phyloP scores from a whole-genome alignment of 2,888 invertebrate genomes.

The Rhyacophila evoluta region DNA sequence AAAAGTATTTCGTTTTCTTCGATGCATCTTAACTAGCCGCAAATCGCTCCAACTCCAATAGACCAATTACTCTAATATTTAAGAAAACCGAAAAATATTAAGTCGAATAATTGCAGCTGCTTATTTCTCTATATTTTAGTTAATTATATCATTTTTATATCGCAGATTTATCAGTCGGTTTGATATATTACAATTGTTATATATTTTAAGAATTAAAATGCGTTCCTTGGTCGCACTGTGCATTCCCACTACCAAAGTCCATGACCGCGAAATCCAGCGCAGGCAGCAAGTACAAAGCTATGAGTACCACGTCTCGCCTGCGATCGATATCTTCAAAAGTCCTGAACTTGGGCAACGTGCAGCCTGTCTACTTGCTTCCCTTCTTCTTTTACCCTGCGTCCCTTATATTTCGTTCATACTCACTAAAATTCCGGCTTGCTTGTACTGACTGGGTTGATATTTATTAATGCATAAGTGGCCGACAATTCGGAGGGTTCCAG shows the following conservation, averaged over 20 bases:
- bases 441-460: slow-evolving; percentile 5
- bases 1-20: too few relatives aligned
- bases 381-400: neutral
- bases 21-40: too few relatives aligned
- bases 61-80: too few relatives aligned
- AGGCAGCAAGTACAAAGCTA: slow-evolving; percentile 4
- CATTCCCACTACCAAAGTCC: slow-evolving; percentile 20
- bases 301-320: slow-evolving; percentile 26
- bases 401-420: neutral
- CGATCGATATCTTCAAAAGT: slow-evolving; percentile 44
- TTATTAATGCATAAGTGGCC: slow-evolving; percentile 4
- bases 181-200: too few relatives aligned
- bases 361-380: neutral
- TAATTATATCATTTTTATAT: too few relatives aligned
- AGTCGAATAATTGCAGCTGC: too few relatives aligned
- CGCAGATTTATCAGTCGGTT: too few relatives aligned
- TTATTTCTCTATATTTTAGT: too few relatives aligned
- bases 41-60: too few relatives aligned
- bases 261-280: slow-evolving; percentile 47
- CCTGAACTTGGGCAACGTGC: slow-evolving; percentile 35
- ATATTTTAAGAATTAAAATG: too few relatives aligned
- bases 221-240: neutral
- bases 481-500: neutral
- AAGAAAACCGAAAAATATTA: too few relatives aligned
- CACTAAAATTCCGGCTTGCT: neutral